phyloP scores from a whole-genome alignment of 2,888 invertebrate genomes.

The Pediacus dermestoides region DNA sequence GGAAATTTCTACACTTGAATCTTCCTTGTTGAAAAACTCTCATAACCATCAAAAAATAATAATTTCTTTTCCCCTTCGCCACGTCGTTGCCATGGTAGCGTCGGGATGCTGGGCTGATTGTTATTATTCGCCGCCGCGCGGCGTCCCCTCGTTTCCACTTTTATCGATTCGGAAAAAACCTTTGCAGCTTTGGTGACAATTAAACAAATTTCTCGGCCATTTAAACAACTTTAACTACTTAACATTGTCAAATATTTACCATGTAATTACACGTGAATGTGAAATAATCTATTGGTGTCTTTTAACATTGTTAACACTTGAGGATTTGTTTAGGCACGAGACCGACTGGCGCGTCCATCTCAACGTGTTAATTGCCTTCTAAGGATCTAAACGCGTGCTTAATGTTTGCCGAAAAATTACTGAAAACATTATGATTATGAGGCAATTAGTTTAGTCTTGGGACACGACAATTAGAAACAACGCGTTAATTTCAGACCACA shows the following conservation, averaged over 20 bases:
- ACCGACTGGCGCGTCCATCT: constrained; percentile 14
- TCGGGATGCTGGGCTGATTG: constrained; percentile 26
- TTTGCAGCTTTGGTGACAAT: background rate
- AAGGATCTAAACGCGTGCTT: constrained; percentile 17
- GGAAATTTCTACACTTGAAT: constrained; percentile 36
- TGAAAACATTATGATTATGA: constrained; percentile 9
- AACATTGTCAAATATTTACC: constrained; percentile 11
- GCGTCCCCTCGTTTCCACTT: background rate
- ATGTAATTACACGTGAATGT: constrained; percentile 12
- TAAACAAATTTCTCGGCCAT: too few relatives aligned
- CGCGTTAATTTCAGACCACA: constrained; percentile 1
- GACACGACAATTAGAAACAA: background rate
- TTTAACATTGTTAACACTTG: constrained; percentile 17
- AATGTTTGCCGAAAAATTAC: too few relatives aligned
- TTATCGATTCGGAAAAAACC: background rate
- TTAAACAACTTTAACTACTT: background rate
- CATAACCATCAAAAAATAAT: constrained; percentile 50
- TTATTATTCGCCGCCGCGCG: constrained; percentile 30
- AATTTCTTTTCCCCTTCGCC: constrained; percentile 42
- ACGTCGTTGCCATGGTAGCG: constrained; percentile 39
- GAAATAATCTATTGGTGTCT: constrained; percentile 18
- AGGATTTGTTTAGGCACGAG: constrained; percentile 13
- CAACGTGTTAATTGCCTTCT: constrained; percentile 15
- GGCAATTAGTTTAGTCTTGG: constrained; percentile 12
- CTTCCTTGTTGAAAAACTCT: constrained; percentile 39